Base-by-base conservation (phyloP, 2,797 vertebrate genomes). In the Zonotrichia albicollis region DNA sequence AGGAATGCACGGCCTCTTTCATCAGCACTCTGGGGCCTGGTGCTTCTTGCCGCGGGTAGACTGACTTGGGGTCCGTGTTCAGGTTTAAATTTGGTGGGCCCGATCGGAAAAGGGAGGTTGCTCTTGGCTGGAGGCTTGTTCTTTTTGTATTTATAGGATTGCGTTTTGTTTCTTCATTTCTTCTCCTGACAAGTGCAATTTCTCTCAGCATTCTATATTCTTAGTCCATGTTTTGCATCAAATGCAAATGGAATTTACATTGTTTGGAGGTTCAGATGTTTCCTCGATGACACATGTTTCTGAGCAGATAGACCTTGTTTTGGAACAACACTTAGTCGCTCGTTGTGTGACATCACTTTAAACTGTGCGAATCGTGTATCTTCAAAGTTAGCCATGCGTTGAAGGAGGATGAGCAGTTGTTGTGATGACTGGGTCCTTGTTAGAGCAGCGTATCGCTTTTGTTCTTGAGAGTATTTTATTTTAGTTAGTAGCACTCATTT, bases 201-300 rank as follows among this genome's bases (percentile, higher is more conserved):
- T 2, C 3, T 20, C 5, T 14, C 5, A 5, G 18, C 25, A 21
- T 50, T 67, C 0, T 5, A 0, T 45, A 3, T 58, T 66, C 5
- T n/a, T 5, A n/a, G 2, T 0, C 0, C 2, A 25, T 12, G 13
- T 25, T 0, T 7, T 43, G 13, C 16, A 16, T 14, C 14, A 8
- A 4, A 5, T n/a, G 7, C 4, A 21, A 34, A 13, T 10, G 3
- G 6, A 21, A 11, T 64, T 64, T 26, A 2, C 4, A 0, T 7
- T n/a, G 7, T 45, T 30, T 48, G 6, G 3, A 11, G 3, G 3
- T 2, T 78, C 19, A 21, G 18, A 3, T 25, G 4, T 73, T 21
- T 38, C 14, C 3, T 11, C 0, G 1, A 13, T 8, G 11, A 10
- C 6, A 42, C 2, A 4, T 11, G 5, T 19, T 9, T 2, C 16